phyloP scores from a whole-genome alignment of 2,113 vertebrate species.

The Oreotrochilus melanogaster region DNA sequence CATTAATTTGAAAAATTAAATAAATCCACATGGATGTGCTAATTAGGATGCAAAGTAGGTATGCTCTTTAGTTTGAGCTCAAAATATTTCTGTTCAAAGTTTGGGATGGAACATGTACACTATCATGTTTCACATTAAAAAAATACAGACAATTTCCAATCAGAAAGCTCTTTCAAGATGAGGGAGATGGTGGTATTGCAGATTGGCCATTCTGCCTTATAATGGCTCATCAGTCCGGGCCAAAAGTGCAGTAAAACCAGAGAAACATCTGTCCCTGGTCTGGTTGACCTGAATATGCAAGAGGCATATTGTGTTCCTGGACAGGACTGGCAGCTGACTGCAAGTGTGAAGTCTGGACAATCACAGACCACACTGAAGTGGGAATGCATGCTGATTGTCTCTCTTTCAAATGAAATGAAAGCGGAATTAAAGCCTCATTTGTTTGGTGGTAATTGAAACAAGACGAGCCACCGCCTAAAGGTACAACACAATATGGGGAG shows the following conservation, averaged over 20 bases:
- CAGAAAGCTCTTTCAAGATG: background rate
- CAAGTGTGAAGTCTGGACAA: background rate
- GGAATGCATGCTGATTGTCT: background rate
- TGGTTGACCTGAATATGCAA: background rate
- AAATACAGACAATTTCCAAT: background rate
- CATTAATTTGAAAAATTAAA: conserved; percentile 12
- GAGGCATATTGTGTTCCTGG: background rate
- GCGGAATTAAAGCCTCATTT: conserved; percentile 43
- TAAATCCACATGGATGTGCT: background rate
- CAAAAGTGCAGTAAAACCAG: background rate
- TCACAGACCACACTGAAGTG: conserved; percentile 35
- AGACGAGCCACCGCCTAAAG: conserved; percentile 11
- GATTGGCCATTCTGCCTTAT: background rate
- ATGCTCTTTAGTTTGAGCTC: background rate
- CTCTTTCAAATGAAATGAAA: background rate
- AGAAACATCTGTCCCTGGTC: background rate
- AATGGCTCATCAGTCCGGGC: background rate
- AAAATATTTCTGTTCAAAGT: background rate
- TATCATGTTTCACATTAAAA: background rate
- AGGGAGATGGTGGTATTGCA: background rate
- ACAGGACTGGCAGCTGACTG: background rate
- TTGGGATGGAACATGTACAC: background rate
- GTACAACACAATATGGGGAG: background rate
- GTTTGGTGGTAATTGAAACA: conserved; percentile 36
- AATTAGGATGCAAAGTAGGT: background rate